A percentile compares a stretch with the other conserved stretches of the same genome.
Conservation (phyloP, 92 coral and sea anemone genomes). For the Metridium senile region DNA sequence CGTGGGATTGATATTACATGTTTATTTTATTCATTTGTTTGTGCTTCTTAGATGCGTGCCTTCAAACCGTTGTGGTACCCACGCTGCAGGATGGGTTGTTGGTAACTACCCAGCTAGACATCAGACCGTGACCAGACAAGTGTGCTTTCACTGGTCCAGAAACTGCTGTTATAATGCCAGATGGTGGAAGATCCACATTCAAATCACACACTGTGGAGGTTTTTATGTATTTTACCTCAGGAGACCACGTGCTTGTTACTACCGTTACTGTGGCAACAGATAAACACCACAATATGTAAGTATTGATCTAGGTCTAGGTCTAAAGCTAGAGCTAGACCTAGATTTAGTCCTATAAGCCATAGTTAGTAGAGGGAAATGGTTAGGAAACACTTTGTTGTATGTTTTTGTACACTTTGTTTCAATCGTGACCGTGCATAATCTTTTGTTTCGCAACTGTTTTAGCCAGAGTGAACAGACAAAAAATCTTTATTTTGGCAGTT, state of each 20-base stretch:
- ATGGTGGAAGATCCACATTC: background rate
- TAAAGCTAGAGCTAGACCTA: no score
- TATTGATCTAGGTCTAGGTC: no score
- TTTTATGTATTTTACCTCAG: background rate
- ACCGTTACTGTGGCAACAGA: background rate
- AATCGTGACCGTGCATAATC: no score
- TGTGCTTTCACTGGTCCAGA: background rate
- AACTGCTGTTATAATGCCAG: background rate
- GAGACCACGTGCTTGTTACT: background rate
- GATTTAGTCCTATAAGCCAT: no score
- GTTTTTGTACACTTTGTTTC: no score
- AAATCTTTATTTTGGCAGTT: no score
- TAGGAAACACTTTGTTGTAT: no score
- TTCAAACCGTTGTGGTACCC: conserved; percentile 5
- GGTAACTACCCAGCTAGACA: background rate
- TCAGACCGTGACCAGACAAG: background rate
- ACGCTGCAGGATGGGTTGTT: background rate
- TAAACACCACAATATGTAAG: background rate
- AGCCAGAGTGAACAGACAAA: no score
- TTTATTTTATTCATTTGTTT: background rate
- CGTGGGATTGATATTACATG: no score
- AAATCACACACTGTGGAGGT: background rate
- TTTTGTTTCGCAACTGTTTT: no score
- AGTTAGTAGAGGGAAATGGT: no score
- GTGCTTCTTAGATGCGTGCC: background rate